Evolutionary conservation across 2,888 invertebrate genomes (phyloP), one percentile per base, ranked within the genome.

Genomic region (Pristionchus arcanus): DNA sequence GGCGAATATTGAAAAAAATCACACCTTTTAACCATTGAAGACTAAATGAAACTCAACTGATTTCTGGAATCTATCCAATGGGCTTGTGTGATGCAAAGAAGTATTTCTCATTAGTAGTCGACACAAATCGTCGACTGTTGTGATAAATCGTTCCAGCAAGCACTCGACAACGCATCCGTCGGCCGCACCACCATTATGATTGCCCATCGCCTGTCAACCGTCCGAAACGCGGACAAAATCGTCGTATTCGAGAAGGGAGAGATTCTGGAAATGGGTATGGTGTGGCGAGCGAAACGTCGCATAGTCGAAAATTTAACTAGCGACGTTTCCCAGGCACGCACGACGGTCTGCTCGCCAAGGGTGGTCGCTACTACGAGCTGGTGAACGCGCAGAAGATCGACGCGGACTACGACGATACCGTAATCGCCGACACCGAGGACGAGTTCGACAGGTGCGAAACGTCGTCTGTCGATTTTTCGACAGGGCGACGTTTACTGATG

Each of bases 321-420:
- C 81, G 81, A 53, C n/a, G n/a, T 81, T 81, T 81, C 77, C 77
- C 49, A 88, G 87, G 87, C 31, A 88, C 87, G 25, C 87, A 88
- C 74, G 87, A 88, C 31, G 87, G 55, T 0, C 74, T 88, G 19
- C 71, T 88, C 28, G 71, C 49, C 9, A 49, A 42, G 87, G 87
- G 87, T 55, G 87, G 87, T 5, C 87, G 87, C 21, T 88, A 88
- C 55, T 74, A 42, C 55, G 87, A 88, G 37, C 87, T 88, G 53
- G 87, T 88, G 74, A 88, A 88, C 63, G 87, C 87, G 34, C 87
- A 88, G 87, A 88, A 88, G 74, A 71, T 88, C 55, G 74, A 88
- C n/a, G 71, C 53, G 9, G 53, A 49, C 74, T 55, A 53, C 55
- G 55, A 15, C 21, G 87, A 88, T 74, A 53, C 71, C 25, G 74